These are phyloP conservation scores for Drosophila melanogaster DNA, from an alignment of 1,140 invertebrate species.

Conservation along the genomic window DNA sequence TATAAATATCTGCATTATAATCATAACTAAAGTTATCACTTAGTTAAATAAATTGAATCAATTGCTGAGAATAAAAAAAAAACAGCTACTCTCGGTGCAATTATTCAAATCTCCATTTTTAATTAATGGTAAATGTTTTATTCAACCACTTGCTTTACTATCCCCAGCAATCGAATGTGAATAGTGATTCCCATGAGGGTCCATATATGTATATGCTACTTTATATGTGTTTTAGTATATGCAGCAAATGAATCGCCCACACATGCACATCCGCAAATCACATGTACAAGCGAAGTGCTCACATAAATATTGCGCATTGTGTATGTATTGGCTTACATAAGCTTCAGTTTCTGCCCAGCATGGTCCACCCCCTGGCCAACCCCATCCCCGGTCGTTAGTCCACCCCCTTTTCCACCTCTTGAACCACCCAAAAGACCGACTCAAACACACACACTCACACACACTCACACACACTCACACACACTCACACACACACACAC, in stretches of 20 bases:
- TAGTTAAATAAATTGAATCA: too few species aligned
- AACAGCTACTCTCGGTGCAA: neutral
- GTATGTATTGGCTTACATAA: constrained; percentile 81
- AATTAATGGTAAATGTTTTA: constrained; percentile 8
- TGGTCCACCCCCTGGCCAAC: constrained; percentile 24
- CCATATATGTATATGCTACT: constrained; percentile 1
- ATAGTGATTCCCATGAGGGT: constrained; percentile 16
- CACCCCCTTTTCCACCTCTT: constrained; percentile 12
- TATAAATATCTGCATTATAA: too few species aligned
- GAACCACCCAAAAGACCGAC: neutral
- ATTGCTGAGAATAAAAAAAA: neutral
- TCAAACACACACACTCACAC: neutral
- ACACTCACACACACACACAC: neutral
- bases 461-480: neutral
- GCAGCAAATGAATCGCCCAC: constrained; percentile 39
- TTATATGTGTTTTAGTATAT: constrained; percentile 1
- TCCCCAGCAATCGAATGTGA: constrained; percentile 34
- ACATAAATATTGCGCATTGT: constrained; percentile 76
- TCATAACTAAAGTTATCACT: neutral
- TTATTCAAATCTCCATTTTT: neutral
- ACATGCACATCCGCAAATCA: constrained; percentile 17
- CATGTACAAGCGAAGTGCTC: constrained; percentile 23
- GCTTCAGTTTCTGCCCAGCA: constrained; percentile 64
- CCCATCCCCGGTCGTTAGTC: constrained; percentile 6
- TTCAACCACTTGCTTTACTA: constrained; percentile 9